Conservation (phyloP, 2,113 vertebrate species). For the Eulacestoma nigropectus region DNA sequence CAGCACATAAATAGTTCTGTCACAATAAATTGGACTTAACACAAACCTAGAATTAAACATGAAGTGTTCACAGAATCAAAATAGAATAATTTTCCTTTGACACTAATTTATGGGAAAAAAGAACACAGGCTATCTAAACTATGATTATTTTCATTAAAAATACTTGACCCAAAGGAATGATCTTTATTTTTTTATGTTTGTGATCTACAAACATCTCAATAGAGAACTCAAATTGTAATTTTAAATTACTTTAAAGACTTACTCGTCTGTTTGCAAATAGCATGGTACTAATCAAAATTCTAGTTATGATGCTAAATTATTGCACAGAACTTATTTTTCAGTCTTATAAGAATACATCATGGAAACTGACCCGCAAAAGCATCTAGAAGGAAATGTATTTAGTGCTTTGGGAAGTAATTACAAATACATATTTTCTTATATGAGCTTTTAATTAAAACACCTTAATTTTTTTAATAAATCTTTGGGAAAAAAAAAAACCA, state of each 20-base stretch:
- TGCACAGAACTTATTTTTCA: background rate
- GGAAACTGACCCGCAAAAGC: background rate
- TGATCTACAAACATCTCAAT: background rate
- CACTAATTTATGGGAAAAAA: background rate
- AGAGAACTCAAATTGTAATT: background rate
- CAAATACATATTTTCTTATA: background rate
- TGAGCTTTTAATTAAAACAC: background rate
- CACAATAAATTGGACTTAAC: background rate
- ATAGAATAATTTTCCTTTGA: background rate
- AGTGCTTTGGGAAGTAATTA: constrained; percentile 15
- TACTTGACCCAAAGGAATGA: background rate
- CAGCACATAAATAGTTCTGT: background rate
- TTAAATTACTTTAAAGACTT: background rate
- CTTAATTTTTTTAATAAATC: background rate
- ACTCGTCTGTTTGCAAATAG: background rate
- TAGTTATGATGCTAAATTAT: background rate
- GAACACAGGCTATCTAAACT: background rate
- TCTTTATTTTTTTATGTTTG: background rate
- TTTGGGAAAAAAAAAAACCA: background rate
- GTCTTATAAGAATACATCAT: background rate
- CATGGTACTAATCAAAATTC: background rate
- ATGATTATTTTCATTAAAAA: background rate
- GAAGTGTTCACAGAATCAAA: background rate
- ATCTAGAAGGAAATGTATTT: background rate
- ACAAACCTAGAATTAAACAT: background rate